Conservation (phyloP, 2,888 invertebrate species). For the Pyrocoelia pectoralis region DNA sequence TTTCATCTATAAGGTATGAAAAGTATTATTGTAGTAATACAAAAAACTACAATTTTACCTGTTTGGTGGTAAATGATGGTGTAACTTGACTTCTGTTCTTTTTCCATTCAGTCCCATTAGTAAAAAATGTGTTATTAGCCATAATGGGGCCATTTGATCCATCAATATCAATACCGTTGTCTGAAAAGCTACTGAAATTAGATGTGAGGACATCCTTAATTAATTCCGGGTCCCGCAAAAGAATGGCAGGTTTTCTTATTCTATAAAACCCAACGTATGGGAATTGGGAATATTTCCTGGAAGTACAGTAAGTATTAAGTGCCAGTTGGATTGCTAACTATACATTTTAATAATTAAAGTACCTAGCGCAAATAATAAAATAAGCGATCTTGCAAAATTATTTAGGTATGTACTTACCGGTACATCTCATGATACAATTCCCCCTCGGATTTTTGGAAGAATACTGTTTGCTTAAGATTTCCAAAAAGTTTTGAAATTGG, state of each 20-base stretch:
- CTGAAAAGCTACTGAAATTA: constrained; percentile 52
- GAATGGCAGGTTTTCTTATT: constrained; percentile 45
- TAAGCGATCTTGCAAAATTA: too few species aligned
- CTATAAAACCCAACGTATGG: constrained; percentile 53
- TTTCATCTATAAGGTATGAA: too few species aligned
- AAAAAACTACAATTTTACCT: constrained; percentile 48
- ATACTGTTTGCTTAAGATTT: constrained; percentile 47
- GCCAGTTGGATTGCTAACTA: too few species aligned
- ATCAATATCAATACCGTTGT: constrained; percentile 53
- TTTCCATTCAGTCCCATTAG: constrained; percentile 62
- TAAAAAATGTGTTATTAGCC: constrained; percentile 59
- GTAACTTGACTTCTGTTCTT: constrained; percentile 60
- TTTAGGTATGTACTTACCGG: constrained; percentile 46
- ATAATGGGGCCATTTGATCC: constrained; percentile 59
- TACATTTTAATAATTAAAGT: too few species aligned
- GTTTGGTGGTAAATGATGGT: constrained; percentile 61
- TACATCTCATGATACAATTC: constrained; percentile 57
- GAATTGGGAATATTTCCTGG: constrained; percentile 48
- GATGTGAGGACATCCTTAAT: constrained; percentile 49
- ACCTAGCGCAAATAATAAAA: too few species aligned
- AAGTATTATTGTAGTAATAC: too few species aligned
- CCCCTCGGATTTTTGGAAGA: constrained; percentile 46
- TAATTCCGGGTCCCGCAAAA: constrained; percentile 52
- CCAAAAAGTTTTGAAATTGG: constrained; percentile 53
- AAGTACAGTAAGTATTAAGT: too few species aligned